Percentiles rank a stretch among this genome's conserved stretches.
These are phyloP conservation scores for Synergus umbraculus DNA, from an alignment of 2,888 invertebrate genomes.

Conservation along the genomic window DNA sequence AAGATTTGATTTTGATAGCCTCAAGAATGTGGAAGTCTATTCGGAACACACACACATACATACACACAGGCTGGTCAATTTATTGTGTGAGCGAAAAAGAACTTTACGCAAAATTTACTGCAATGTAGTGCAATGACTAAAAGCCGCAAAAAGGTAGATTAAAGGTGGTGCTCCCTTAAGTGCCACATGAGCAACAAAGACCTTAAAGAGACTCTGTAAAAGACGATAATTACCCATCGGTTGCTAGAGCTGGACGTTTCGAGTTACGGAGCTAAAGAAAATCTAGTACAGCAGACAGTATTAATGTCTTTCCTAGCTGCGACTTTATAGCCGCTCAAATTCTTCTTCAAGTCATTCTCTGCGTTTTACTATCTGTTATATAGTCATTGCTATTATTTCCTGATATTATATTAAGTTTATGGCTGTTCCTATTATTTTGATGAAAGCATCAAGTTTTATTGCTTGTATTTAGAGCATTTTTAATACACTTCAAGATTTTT, in stretches of 20 bases:
- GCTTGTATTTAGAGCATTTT: no score
- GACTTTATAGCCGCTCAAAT: not conserved
- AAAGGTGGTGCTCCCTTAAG: not conserved
- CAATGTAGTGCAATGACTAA: not conserved
- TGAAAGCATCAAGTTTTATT: not conserved
- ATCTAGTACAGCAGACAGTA: not conserved
- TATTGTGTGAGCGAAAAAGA: not conserved
- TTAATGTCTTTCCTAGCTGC: not conserved
- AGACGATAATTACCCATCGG: not conserved
- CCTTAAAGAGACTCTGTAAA: not conserved
- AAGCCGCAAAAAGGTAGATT: not conserved
- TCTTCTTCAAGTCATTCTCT: no score
- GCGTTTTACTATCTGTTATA: not conserved
- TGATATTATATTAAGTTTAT: not conserved
- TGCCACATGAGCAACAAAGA: not conserved
- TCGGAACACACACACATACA: not conserved
- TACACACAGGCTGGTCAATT: not conserved
- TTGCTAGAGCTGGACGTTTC: not conserved
- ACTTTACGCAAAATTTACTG: conserved; percentile 2
- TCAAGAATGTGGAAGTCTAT: not conserved
- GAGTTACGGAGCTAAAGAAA: not conserved
- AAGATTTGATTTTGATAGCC: no score
- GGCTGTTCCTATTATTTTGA: not conserved
- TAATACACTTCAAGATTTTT: no score
- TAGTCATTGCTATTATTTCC: not conserved